phyloP scores from a whole-genome alignment of 2,113 vertebrate species.

The Riparia riparia region DNA sequence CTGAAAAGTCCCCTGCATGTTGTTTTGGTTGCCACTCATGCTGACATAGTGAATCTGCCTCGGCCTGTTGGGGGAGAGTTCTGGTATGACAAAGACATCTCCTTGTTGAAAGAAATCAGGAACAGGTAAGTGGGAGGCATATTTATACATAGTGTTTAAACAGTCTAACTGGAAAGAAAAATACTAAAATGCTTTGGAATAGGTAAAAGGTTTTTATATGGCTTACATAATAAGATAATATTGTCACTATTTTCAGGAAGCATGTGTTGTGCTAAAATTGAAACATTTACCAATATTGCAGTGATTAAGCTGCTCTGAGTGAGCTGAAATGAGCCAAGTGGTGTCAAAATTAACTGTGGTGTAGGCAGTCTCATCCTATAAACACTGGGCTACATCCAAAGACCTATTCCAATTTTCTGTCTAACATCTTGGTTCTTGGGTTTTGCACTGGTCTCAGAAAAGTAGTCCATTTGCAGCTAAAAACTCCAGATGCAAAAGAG shows the following conservation, averaged over 20 bases:
- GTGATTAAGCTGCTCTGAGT: background rate
- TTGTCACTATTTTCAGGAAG: background rate
- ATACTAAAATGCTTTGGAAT: background rate
- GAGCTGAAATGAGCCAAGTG: background rate
- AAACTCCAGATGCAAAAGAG: background rate
- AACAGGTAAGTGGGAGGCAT: constrained; percentile 82
- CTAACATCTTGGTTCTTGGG: background rate
- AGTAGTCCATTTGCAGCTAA: background rate
- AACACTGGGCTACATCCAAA: background rate
- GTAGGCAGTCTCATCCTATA: background rate
- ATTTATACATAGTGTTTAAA: background rate
- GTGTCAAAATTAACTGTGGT: background rate
- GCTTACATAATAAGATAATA: background rate
- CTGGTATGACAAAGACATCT: constrained; percentile 89
- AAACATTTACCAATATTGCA: background rate
- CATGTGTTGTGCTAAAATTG: background rate
- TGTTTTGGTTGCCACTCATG: constrained; percentile 92
- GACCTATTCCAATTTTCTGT: background rate
- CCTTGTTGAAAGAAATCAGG: constrained; percentile 88
- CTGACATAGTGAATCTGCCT: constrained; percentile 92
- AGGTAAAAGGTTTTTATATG: background rate
- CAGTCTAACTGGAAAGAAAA: background rate
- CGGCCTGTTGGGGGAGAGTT: constrained; percentile 91
- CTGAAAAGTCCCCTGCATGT: constrained; percentile 87
- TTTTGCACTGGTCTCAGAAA: background rate